A percentile compares a stretch with the other conserved stretches of the same genome.
These are phyloP conservation scores for Mus pahari DNA, from an alignment of 2,113 vertebrate genomes.

Conservation along the genomic window DNA sequence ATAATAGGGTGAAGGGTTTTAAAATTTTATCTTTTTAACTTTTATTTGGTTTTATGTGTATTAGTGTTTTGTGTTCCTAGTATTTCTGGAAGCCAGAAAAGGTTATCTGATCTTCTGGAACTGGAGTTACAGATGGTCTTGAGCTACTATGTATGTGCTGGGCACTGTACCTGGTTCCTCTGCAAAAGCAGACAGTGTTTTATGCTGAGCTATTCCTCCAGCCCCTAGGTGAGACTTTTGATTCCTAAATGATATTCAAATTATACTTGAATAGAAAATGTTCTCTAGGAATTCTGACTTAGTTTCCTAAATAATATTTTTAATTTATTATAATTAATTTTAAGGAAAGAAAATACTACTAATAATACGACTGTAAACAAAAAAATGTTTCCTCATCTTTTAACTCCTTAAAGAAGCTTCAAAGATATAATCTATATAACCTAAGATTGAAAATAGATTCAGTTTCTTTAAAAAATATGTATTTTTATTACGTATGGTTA, in stretches of 20 bases:
- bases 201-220: neutral
- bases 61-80: neutral
- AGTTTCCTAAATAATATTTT: neutral
- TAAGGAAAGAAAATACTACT: neutral
- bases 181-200: neutral
- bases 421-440: neutral
- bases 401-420: neutral
- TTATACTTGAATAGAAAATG: neutral
- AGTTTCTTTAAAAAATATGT: neutral
- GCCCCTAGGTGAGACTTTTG: neutral
- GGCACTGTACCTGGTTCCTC: too few species aligned
- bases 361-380: neutral
- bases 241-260: neutral
- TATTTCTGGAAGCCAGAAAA: neutral
- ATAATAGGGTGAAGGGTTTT: neutral
- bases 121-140: too few species aligned
- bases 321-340: neutral
- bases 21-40: neutral
- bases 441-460: neutral
- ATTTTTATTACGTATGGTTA: neutral
- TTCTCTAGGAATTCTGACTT: constrained; percentile 23
- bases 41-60: neutral
- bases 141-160: neutral
- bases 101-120: neutral
- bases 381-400: neutral